Percentiles rank a stretch among this genome's conserved stretches.
These are phyloP conservation scores for Sesamia inferens DNA, from an alignment of 2,888 invertebrate species.

Conservation along the genomic window DNA sequence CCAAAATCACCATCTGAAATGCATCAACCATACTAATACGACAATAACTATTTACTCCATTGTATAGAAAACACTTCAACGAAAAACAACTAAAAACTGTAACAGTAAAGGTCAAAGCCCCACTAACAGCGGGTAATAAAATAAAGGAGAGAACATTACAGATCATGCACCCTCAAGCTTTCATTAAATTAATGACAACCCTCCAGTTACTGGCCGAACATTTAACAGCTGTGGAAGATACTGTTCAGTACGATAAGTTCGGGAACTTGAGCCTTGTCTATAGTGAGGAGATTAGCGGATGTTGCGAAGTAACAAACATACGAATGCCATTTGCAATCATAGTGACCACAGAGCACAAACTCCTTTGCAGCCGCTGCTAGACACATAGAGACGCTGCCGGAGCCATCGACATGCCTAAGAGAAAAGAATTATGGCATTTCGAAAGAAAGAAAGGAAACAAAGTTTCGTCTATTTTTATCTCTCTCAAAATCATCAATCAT, in stretches of 20 bases:
- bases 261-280: constrained; percentile 24
- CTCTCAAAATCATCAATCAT: no score
- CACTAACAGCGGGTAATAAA: constrained; percentile 1
- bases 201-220: constrained; percentile 22
- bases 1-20: neutral
- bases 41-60: neutral
- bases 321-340: neutral
- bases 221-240: constrained; percentile 40
- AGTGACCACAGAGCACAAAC: no score
- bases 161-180: constrained; percentile 18
- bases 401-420: no score
- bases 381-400: no score
- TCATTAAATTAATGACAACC: constrained; percentile 19
- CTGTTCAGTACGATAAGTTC: constrained; percentile 60
- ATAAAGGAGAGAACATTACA: neutral
- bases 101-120: neutral
- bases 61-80: neutral
- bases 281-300: neutral
- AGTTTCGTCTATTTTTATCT: no score
- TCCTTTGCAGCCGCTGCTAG: no score
- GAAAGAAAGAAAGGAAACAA: no score
- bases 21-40: neutral
- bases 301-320: neutral
- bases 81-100: constrained; percentile 6
- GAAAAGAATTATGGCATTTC: no score